Evolutionary conservation across 2,888 invertebrate species (phyloP).

Genomic region (Sinhomidia bicolor): DNA sequence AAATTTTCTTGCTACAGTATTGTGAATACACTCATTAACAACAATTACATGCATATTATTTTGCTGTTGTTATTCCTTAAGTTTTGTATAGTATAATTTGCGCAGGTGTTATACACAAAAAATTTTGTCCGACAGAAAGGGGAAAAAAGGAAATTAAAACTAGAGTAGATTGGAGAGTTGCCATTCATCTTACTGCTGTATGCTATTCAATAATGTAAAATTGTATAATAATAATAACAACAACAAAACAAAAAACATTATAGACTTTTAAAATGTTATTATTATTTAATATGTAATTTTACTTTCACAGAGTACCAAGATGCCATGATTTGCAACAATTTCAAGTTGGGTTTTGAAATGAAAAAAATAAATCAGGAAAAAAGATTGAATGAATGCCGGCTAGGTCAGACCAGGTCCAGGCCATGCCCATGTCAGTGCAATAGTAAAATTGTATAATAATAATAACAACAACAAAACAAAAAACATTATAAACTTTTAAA

Average conservation of each 20-base stretch:
- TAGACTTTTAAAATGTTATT: not conserved
- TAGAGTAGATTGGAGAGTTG: not conserved
- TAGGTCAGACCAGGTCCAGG: too few relatives aligned
- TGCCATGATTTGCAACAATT: not conserved
- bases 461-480: too few relatives aligned
- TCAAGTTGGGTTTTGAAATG: too few relatives aligned
- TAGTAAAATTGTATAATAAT: too few relatives aligned
- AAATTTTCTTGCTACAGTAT: not conserved
- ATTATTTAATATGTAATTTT: not conserved
- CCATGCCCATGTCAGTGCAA: too few relatives aligned
- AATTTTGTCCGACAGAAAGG: not conserved
- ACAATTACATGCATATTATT: slow-evolving; percentile 9
- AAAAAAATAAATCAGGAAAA: too few relatives aligned
- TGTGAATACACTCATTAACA: slow-evolving; percentile 17
- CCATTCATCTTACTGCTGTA: not conserved
- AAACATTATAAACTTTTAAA: too few relatives aligned
- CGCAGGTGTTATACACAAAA: slow-evolving; percentile 15
- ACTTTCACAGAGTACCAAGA: not conserved
- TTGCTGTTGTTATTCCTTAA: not conserved
- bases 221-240: too few relatives aligned
- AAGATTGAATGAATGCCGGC: too few relatives aligned
- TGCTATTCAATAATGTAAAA: not conserved
- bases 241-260: too few relatives aligned
- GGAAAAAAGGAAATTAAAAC: not conserved
- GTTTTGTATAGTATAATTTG: not conserved